Percentiles rank a stretch among this genome's conserved stretches.
These are phyloP conservation scores for Plodia interpunctella DNA, from an alignment of 1,140 invertebrate species.

Conservation along the genomic window DNA sequence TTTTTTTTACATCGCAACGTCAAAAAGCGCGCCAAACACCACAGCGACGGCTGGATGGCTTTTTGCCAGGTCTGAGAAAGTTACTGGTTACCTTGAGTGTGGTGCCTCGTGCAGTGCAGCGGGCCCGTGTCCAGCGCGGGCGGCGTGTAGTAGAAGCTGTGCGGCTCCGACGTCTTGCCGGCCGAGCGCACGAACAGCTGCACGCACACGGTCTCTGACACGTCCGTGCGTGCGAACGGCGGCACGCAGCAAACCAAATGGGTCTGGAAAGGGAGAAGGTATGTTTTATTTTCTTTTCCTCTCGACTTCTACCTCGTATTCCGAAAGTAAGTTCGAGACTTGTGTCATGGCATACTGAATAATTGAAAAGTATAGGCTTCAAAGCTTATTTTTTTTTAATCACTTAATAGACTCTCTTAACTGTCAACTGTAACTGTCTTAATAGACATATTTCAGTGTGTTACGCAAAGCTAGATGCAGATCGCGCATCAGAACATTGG, in stretches of 20 bases:
- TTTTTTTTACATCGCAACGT: not conserved
- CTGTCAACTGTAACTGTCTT: no score
- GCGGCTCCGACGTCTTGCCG: constrained; percentile 92
- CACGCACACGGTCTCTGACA: constrained; percentile 83
- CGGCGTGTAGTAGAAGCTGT: constrained; percentile 90
- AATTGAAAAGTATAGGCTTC: no score
- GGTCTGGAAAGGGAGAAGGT: constrained; percentile 79
- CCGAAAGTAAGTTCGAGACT: no score
- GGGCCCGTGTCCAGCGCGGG: constrained; percentile 41
- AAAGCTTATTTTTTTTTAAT: no score
- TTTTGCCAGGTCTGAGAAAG: not conserved
- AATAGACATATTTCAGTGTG: no score
- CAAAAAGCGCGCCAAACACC: constrained; percentile 1
- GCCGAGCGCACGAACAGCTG: constrained; percentile 90
- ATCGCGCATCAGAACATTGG: no score
- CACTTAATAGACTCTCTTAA: no score
- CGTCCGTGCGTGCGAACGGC: constrained; percentile 82
- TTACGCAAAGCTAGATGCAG: no score
- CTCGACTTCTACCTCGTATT: no score
- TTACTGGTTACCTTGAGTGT: constrained; percentile 15
- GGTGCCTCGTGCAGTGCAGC: constrained; percentile 57
- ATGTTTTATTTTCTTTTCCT: not conserved
- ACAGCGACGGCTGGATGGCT: not conserved
- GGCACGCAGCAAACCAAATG: constrained; percentile 95
- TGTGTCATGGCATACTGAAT: no score